Conservation (phyloP, 2,888 invertebrate species). For the Argyra leucocephala region DNA sequence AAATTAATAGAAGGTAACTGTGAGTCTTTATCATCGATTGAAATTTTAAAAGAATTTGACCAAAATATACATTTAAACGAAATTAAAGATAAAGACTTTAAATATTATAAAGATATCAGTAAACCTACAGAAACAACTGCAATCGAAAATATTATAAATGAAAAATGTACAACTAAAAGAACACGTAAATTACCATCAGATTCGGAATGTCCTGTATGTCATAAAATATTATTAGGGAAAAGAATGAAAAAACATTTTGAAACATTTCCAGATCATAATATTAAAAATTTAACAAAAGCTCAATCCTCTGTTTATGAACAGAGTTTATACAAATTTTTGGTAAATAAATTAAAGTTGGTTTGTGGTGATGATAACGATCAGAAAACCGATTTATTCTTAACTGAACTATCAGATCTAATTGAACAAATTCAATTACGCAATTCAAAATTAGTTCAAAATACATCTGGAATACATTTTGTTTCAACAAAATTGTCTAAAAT, state of each 20-base stretch:
- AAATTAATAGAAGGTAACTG: background rate
- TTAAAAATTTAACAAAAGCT: constrained; percentile 22
- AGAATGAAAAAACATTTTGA: constrained; percentile 36
- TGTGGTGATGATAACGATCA: constrained; percentile 36
- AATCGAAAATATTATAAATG: too few species aligned
- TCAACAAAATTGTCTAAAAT: constrained; percentile 35
- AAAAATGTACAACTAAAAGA: constrained; percentile 7
- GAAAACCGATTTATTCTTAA: constrained; percentile 37
- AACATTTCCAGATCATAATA: constrained; percentile 36
- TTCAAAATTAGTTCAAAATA: constrained; percentile 37
- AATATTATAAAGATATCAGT: constrained; percentile 17
- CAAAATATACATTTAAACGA: background rate
- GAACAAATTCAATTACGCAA: constrained; percentile 38
- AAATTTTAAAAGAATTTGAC: background rate
- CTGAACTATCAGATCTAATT: constrained; percentile 38
- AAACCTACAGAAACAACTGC: background rate
- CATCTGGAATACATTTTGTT: constrained; percentile 39
- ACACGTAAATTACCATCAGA: constrained; percentile 32
- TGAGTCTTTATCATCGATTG: background rate
- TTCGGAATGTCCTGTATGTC: constrained; percentile 37
- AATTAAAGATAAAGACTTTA: constrained; percentile 19
- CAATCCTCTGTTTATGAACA: constrained; percentile 23
- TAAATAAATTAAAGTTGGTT: constrained; percentile 33
- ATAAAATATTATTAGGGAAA: constrained; percentile 38
- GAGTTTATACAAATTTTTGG: constrained; percentile 35